Base-by-base conservation (phyloP, 2,888 invertebrate species). In the Cryptocephalus primarius region DNA sequence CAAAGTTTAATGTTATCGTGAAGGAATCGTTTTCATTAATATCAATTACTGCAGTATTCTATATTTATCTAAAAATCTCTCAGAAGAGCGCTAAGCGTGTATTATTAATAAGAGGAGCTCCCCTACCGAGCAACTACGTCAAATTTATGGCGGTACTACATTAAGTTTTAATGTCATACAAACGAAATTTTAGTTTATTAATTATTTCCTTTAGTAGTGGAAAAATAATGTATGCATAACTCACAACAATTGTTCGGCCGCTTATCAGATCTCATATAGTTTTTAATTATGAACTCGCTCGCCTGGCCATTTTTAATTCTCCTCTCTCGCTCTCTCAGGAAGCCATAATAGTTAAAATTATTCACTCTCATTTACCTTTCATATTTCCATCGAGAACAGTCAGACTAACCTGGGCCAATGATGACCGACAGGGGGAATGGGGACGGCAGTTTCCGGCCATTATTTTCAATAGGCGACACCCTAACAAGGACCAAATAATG, bases 401-500 rank as follows among this genome's bases (percentile, higher is more conserved):
- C 38, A 39, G 32, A 51, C 42, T 47, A 52, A 55, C 53, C 51
- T 52, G 53, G 52, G 54, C 56, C 56, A 58, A 58, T 56, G 53
- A 50, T 50, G 51, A 49, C 50, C 42, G 48, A 52, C 50, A 47
- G 48, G 47, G 52, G 49, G 48, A 40, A 47, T 46, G 47, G 46
- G 43, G 49, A 42, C 50, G 47, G 48, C 48, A 53, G 55, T 60
- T 60, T 60, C 60, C 60, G 59, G 60, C 56, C 55, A 57, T 60
- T 60, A 60, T 59, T 55, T 52, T 52, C 44, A 52, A 55, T 54
- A 56, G 57, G 54, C 57, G 55, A 58, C 59, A 56, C 56, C 56
- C 58, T 56, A 60, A 61, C 58, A 57, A 59, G 60, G 50, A 55
- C 49, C 53, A 57, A 59, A 61, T 63, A 63, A 61, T 59, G 60